Percentiles rank a stretch among this genome's conserved stretches.
These are phyloP conservation scores for Rhea americana DNA, from an alignment of 2,113 vertebrate genomes.

Conservation along the genomic window DNA sequence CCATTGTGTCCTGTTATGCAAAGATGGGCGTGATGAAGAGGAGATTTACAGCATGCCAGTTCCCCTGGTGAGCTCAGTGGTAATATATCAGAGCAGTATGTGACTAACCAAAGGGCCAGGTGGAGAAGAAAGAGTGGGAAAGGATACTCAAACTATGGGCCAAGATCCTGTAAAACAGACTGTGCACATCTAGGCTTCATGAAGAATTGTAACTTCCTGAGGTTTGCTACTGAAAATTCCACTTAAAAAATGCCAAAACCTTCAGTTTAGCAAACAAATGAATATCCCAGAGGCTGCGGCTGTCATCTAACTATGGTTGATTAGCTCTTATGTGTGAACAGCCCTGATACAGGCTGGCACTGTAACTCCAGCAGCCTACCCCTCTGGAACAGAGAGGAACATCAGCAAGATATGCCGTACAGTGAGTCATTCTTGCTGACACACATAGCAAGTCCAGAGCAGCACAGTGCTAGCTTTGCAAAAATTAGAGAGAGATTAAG, in stretches of 20 bases:
- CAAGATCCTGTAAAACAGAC: background rate
- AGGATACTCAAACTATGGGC: background rate
- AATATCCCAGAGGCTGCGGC: background rate
- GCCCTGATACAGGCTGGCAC: background rate
- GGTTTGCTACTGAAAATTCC: background rate
- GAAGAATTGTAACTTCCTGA: background rate
- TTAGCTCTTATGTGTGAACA: background rate
- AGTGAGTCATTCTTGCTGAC: background rate
- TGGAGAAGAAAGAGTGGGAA: background rate
- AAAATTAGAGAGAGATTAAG: background rate
- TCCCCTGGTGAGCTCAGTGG: background rate
- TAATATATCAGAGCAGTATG: background rate
- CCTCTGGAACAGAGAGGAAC: background rate
- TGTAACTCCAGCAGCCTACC: accelerated
- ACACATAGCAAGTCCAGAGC: background rate
- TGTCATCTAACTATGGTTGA: background rate
- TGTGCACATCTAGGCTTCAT: background rate
- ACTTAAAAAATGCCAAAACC: background rate
- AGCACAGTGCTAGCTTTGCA: background rate
- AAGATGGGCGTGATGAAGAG: background rate
- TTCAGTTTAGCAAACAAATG: background rate
- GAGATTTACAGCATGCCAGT: background rate
- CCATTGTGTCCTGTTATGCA: background rate
- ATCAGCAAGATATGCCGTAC: background rate
- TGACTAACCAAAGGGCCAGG: background rate